Evolutionary conservation across 2,797 vertebrate species (phyloP).

Genomic region (Oreonectes daqikongensis): DNA sequence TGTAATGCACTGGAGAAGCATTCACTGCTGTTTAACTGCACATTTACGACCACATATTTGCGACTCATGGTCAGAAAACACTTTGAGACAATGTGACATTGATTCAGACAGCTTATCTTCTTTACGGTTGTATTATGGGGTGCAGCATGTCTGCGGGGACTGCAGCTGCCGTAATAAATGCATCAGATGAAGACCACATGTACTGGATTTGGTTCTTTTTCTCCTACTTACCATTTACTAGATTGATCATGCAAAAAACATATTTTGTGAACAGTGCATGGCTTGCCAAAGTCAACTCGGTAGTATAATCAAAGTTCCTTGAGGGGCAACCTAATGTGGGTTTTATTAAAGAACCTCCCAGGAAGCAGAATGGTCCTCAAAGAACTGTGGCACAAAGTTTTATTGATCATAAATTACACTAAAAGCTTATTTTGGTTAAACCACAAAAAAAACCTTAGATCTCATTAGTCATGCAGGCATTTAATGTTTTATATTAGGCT

Average conservation of each 20-base stretch:
- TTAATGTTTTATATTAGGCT: slow-evolving; percentile 2
- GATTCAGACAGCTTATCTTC: neutral
- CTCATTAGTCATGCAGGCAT: neutral
- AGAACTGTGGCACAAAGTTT: neutral
- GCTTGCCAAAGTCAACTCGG: neutral
- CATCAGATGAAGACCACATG: slow-evolving; percentile 77
- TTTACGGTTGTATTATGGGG: neutral
- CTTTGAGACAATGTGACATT: neutral
- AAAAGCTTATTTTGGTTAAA: neutral
- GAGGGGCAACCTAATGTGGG: too few relatives aligned
- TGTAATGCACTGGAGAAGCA: neutral
- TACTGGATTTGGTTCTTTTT: slow-evolving; percentile 50
- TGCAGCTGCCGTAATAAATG: slow-evolving; percentile 53
- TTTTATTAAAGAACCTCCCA: neutral
- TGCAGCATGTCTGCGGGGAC: neutral
- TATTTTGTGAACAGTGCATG: slow-evolving; percentile 38
- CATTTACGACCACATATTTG: neutral
- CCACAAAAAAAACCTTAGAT: neutral
- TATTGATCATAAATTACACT: neutral
- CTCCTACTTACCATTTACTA: slow-evolving; percentile 30
- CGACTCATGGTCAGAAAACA: neutral
- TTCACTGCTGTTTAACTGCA: too few relatives aligned
- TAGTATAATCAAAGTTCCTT: too few relatives aligned
- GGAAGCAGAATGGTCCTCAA: neutral
- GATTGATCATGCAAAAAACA: slow-evolving; percentile 43